Percentiles rank a stretch among this genome's conserved stretches.
phyloP scores from a whole-genome alignment of 2,113 vertebrate species.

The Hemicordylus capensis region DNA sequence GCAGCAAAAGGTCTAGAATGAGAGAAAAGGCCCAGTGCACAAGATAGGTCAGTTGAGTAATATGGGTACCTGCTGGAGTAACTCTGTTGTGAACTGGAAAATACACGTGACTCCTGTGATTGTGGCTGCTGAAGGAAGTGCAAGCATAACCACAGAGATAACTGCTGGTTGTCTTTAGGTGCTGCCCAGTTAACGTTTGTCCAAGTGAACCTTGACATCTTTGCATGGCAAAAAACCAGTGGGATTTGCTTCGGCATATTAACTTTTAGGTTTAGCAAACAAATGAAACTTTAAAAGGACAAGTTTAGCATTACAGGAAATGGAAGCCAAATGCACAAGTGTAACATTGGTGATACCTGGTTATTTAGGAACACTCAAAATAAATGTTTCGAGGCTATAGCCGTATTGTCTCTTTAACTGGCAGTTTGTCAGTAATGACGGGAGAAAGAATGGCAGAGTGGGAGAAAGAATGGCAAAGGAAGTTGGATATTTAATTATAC shows the following conservation, averaged over 20 bases:
- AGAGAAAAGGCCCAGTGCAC: background rate
- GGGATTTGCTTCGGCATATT: too few relatives aligned
- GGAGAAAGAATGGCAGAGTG: background rate
- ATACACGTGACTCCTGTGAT: background rate
- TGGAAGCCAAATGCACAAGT: background rate
- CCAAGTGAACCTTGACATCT: too few relatives aligned
- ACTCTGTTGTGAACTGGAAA: background rate
- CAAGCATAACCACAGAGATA: background rate
- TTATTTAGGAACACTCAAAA: background rate
- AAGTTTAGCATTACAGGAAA: background rate
- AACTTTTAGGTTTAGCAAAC: background rate
- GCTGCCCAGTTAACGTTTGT: background rate
- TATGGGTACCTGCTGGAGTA: too few relatives aligned
- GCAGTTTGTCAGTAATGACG: background rate
- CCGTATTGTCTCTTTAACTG: background rate
- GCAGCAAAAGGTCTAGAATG: background rate
- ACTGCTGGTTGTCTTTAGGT: background rate
- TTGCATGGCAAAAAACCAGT: background rate
- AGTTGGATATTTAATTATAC: background rate
- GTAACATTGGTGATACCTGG: background rate
- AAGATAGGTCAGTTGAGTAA: too few relatives aligned
- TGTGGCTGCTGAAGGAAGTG: background rate
- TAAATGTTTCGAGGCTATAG: background rate
- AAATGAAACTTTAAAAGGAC: background rate
- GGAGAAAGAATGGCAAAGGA: slow-evolving; percentile 9